A percentile compares a stretch with the other conserved stretches of the same genome.
Evolutionary conservation across 2,888 invertebrate species (phyloP).

Genomic region (Pimpla rufipes): DNA sequence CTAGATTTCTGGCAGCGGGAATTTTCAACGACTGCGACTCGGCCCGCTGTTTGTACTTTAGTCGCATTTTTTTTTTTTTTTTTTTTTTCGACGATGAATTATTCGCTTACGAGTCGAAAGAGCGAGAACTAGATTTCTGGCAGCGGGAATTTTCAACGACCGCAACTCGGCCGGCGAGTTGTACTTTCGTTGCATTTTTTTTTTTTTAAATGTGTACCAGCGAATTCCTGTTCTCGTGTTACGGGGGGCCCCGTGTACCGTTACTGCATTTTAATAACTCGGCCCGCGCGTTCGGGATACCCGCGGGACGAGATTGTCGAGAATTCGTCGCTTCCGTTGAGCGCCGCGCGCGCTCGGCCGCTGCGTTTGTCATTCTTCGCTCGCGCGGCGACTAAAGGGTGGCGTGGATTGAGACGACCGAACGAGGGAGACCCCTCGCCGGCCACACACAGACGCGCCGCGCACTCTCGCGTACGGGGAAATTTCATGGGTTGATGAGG

Average conservation of each 20-base stretch:
- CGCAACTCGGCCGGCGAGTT: neutral
- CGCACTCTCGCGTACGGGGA: conserved; percentile 29
- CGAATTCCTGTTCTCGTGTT: conserved; percentile 17
- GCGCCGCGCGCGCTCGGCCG: conserved; percentile 1
- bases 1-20: neutral
- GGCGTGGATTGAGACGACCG: neutral
- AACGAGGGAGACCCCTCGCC: neutral
- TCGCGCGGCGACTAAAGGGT: conserved; percentile 26
- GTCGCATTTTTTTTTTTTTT: neutral
- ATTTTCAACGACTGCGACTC: neutral
- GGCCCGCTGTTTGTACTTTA: neutral
- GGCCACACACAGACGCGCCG: neutral
- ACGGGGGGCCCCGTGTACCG: conserved; percentile 34
- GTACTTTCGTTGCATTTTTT: neutral
- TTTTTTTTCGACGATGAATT: neutral
- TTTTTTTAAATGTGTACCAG: neutral
- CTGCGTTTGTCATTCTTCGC: neutral
- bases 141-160: neutral
- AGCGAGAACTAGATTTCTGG: neutral
- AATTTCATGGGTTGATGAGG: conserved; percentile 41
- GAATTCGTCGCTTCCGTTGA: conserved; percentile 65
- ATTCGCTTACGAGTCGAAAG: too few species aligned
- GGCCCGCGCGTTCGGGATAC: conserved; percentile 30
- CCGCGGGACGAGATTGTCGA: conserved; percentile 55
- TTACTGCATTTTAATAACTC: conserved; percentile 57